phyloP scores from a whole-genome alignment of 2,797 vertebrate genomes.

The Eurystomus glaucurus region DNA sequence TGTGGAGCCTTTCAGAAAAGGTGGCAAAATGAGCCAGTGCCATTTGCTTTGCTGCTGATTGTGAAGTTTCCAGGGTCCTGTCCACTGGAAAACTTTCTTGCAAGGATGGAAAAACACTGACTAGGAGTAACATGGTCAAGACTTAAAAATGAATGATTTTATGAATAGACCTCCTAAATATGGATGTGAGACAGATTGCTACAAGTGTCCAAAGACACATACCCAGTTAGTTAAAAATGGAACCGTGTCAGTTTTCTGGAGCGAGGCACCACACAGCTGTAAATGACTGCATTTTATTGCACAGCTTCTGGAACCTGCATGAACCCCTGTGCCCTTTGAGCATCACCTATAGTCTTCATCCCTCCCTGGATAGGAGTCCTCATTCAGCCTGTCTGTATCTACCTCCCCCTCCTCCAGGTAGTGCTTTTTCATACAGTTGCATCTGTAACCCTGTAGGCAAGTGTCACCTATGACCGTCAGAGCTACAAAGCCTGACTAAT shows the following conservation, averaged over 20 bases:
- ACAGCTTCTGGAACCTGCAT: neutral
- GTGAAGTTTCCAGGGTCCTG: neutral
- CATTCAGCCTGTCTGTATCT: neutral
- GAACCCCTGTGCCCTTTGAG: neutral
- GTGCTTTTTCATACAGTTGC: neutral
- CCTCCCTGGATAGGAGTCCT: accelerated
- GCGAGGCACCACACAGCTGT: accelerated
- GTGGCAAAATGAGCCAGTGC: neutral
- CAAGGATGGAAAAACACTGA: neutral
- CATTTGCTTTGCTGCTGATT: accelerated
- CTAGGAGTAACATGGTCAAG: too few species aligned
- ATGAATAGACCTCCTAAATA: neutral
- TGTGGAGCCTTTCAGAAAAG: neutral
- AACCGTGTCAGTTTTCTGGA: neutral
- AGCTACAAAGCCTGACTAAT: neutral
- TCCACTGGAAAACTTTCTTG: neutral
- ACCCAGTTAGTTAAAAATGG: accelerated
- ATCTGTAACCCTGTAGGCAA: neutral
- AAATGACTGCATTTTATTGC: accelerated
- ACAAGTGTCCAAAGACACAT: neutral
- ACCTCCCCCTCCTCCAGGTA: neutral
- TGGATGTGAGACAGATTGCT: neutral
- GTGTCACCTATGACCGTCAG: accelerated
- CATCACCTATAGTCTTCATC: neutral
- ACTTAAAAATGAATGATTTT: neutral